Percentiles rank a stretch among this genome's conserved stretches.
Conservation (phyloP, 2,113 vertebrate species). For the Bubo scandiacus region DNA sequence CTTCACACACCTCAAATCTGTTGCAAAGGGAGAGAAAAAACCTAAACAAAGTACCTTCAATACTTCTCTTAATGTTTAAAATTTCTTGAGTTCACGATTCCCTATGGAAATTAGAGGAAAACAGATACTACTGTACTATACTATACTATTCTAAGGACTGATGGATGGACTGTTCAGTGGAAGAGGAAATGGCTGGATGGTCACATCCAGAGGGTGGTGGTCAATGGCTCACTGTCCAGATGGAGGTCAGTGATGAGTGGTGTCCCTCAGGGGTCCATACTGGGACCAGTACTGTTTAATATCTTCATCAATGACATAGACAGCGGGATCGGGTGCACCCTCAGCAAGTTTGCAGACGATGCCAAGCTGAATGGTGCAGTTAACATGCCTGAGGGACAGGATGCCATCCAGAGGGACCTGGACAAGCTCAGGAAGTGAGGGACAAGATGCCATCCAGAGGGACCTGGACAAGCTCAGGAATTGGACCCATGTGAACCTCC, state of each 20-base stretch:
- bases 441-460: too few relatives aligned
- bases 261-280: accelerated
- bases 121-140: background rate
- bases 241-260: background rate
- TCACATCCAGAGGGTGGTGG: background rate
- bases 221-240: accelerated
- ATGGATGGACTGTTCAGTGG: background rate
- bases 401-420: too few relatives aligned
- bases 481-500: too few relatives aligned
- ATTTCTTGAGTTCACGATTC: constrained; percentile 20
- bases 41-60: background rate
- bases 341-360: background rate
- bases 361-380: background rate
- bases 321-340: background rate
- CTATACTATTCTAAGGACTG: background rate
- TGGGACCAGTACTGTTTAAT: background rate
- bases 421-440: too few relatives aligned
- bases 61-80: background rate
- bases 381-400: background rate
- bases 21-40: constrained; percentile 18
- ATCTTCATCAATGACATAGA: background rate
- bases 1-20: constrained; percentile 32
- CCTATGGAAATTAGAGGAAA: constrained; percentile 25
- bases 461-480: too few relatives aligned
- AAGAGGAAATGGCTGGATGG: background rate